Evolutionary conservation across 2,888 invertebrate genomes (phyloP), one percentile per base, ranked within the genome.

Genomic region (Eledona agricola): DNA sequence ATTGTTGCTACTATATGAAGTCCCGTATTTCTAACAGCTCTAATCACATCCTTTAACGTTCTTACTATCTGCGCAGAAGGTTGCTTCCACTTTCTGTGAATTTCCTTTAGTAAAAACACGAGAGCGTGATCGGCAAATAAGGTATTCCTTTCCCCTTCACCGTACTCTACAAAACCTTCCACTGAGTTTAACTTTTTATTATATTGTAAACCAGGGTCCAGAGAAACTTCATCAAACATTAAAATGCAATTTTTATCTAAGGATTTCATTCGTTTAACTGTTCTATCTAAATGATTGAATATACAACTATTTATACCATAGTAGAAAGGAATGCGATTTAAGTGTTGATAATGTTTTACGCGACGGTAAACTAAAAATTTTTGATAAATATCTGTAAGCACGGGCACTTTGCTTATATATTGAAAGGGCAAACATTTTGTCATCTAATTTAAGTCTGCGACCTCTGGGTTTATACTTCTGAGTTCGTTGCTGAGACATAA

Each of bases 81-180:
- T n/a, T 64, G 63, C 42, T 66, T 66, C 66, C 66, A 67, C 12
- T 60, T 58, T 28, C 29, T 58, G 23, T 37, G 35, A 10, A 63
- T 40, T 2, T 59, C 62, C 31, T 57, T 62, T 3, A 60, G n/a
- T 54, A 67, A 57, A 32, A 65, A 67, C 6, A 63, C 56, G 6
- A 61, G 20, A 23, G 63, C 65, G 53, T 67, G 65, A 31, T 67
- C 61, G 16, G 65, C 64, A 53, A 65, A 57, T 7, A 13, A 15
- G 5, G 5, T 9, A n/a, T 9, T 25, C 7, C 51, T 20, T 10
- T 45, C 19, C 3, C 9, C 32, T 2, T 45, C 54, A 19, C 56
- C 57, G 32, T 35, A 51, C 45, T 62, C 59, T 23, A 53, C 60
- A 34, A 58, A 58, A 26, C 58, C 60, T 12, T 49, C 40, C 20